Percentiles rank a stretch among this genome's conserved stretches.
Evolutionary conservation across 2,113 vertebrate genomes (phyloP).

Genomic region (Ctenodactylus gundi): DNA sequence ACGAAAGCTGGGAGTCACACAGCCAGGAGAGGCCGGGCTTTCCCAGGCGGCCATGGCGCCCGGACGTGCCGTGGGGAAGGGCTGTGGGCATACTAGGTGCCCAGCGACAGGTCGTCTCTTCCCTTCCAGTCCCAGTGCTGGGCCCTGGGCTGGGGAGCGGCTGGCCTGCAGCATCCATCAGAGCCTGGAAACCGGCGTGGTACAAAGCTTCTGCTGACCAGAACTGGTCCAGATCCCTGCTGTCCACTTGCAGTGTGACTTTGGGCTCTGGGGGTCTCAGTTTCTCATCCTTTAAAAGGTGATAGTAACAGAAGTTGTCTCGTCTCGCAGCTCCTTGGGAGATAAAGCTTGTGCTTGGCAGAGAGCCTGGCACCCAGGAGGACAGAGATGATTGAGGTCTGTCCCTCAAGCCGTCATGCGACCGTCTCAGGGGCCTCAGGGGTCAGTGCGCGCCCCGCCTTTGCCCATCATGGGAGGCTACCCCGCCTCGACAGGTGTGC

Average conservation of each 20-base stretch:
- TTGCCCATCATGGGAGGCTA: background rate
- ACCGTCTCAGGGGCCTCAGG: background rate
- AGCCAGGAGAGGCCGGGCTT: background rate
- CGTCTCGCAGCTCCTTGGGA: background rate
- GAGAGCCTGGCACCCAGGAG: rapidly evolving
- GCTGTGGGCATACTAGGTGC: rapidly evolving
- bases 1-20: background rate
- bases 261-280: background rate
- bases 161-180: background rate
- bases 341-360: rapidly evolving
- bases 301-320: background rate
- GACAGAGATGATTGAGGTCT: rapidly evolving
- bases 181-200: background rate
- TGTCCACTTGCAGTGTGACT: background rate
- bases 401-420: rapidly evolving
- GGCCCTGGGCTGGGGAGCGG: too few species aligned
- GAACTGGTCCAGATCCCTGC: background rate
- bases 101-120: rapidly evolving
- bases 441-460: background rate
- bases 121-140: background rate
- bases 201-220: background rate
- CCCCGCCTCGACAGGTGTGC: too few species aligned
- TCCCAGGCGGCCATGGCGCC: background rate
- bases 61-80: background rate
- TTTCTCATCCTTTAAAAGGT: background rate